phyloP scores from a whole-genome alignment of 2,888 invertebrate genomes.

The Neoscelio sp. region DNA sequence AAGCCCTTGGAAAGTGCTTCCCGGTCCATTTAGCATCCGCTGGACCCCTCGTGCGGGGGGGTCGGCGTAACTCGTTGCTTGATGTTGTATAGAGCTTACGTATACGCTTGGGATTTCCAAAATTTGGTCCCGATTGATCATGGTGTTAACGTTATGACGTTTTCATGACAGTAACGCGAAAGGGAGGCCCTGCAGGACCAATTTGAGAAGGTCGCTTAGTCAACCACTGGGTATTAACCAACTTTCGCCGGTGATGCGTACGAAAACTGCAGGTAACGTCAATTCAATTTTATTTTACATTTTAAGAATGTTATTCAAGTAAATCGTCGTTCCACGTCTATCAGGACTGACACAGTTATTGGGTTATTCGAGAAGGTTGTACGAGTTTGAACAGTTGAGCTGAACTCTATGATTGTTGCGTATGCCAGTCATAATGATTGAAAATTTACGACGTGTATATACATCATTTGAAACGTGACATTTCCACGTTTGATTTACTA shows the following conservation, averaged over 20 bases:
- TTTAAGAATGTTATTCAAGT: too few species aligned
- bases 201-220: conserved; percentile 87
- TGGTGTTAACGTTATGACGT: conserved; percentile 24
- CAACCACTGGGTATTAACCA: conserved; percentile 88
- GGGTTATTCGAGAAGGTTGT: too few species aligned
- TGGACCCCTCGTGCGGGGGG: conserved; percentile 49
- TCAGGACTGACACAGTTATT: too few species aligned
- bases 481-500: too few species aligned
- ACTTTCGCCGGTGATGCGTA: conserved; percentile 85
- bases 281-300: background rate
- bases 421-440: too few species aligned
- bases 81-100: conserved; percentile 81
- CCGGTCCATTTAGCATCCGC: too few species aligned
- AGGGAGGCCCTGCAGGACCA: conserved; percentile 82
- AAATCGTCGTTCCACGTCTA: too few species aligned
- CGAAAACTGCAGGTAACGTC: conserved; percentile 83
- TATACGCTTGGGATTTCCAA: conserved; percentile 70
- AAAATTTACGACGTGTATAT: too few species aligned
- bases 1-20: too few species aligned
- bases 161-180: conserved; percentile 79
- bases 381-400: too few species aligned
- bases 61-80: conserved; percentile 79
- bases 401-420: too few species aligned
- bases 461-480: too few species aligned
- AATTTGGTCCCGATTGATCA: background rate